Conservation (phyloP, 2,797 vertebrate genomes). For the Leuciscus waleckii region DNA sequence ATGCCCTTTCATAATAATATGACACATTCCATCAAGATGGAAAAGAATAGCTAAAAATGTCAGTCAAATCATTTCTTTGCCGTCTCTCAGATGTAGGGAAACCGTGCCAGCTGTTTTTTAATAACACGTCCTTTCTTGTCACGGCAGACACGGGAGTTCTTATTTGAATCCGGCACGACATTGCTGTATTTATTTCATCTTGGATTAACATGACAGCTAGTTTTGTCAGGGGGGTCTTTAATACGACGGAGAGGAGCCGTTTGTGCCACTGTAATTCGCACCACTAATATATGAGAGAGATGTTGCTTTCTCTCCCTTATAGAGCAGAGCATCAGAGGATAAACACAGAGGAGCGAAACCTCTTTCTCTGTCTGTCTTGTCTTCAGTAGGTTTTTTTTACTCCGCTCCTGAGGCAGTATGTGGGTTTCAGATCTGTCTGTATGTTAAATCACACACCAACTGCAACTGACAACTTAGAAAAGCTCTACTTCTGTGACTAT, state of each 20-base stretch:
- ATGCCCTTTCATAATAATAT: conserved; percentile 81
- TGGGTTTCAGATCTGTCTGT: conserved; percentile 13
- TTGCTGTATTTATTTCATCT: conserved; percentile 98
- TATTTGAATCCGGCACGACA: conserved; percentile 97
- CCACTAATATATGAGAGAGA: conserved; percentile 99
- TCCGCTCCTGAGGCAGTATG: neutral
- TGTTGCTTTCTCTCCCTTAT: conserved; percentile 91
- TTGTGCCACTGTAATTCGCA: conserved; percentile 97
- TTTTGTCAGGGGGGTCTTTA: conserved; percentile 99
- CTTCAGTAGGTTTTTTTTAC: conserved; percentile 1
- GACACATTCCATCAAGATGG: conserved; percentile 78
- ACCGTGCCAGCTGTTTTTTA: conserved; percentile 68
- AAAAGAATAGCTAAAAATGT: conserved; percentile 71
- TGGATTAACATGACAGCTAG: conserved; percentile 99
- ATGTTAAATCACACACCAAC: neutral
- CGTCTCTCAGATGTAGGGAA: neutral
- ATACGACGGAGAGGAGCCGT: conserved; percentile 95
- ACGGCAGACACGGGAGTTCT: conserved; percentile 84
- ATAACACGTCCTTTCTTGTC: conserved; percentile 82
- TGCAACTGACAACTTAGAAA: neutral
- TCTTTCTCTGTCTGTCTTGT: neutral
- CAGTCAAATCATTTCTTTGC: conserved; percentile 74
- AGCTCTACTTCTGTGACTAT: neutral
- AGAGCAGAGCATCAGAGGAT: conserved; percentile 91
- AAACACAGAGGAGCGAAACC: conserved; percentile 46